Evolutionary conservation across 2,797 vertebrate species (phyloP).

Genomic region (Anguilla anguilla): DNA sequence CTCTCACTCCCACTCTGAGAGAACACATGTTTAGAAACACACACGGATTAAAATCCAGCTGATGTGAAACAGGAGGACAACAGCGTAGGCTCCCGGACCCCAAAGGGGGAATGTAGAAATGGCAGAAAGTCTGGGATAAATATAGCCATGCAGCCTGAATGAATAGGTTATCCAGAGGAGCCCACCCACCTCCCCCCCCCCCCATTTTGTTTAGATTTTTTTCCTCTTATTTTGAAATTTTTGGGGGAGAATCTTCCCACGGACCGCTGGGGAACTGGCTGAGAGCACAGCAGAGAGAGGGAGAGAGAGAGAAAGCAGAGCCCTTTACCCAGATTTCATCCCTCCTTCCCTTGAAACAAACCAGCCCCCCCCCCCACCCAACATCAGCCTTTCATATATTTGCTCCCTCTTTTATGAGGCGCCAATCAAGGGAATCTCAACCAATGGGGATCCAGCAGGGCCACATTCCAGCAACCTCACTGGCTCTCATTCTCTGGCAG

Average conservation of each 20-base stretch:
- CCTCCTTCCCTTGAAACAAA: slow-evolving; percentile 31
- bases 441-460: neutral
- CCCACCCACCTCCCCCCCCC: slow-evolving; percentile 1
- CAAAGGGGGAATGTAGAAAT: slow-evolving; percentile 58
- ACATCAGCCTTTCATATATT: neutral
- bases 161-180: slow-evolving; percentile 67
- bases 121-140: slow-evolving; percentile 71
- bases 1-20: slow-evolving; percentile 56
- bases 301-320: slow-evolving; percentile 35
- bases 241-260: slow-evolving; percentile 64
- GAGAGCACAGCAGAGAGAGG: slow-evolving; percentile 43
- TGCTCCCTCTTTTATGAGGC: neutral
- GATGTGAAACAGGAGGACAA: slow-evolving; percentile 50
- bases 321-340: slow-evolving; percentile 64
- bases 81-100: slow-evolving; percentile 35
- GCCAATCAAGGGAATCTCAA: neutral
- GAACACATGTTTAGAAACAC: slow-evolving; percentile 41
- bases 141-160: slow-evolving; percentile 69
- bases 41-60: slow-evolving; percentile 33
- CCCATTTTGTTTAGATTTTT: slow-evolving; percentile 49
- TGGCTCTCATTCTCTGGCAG: neutral
- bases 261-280: slow-evolving; percentile 73
- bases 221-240: slow-evolving; percentile 44
- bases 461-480: neutral
- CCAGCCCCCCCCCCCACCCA: neutral